A percentile compares a stretch with the other conserved stretches of the same genome.
phyloP scores from a whole-genome alignment of 1,140 invertebrate species.

The Heterodera schachtii region DNA sequence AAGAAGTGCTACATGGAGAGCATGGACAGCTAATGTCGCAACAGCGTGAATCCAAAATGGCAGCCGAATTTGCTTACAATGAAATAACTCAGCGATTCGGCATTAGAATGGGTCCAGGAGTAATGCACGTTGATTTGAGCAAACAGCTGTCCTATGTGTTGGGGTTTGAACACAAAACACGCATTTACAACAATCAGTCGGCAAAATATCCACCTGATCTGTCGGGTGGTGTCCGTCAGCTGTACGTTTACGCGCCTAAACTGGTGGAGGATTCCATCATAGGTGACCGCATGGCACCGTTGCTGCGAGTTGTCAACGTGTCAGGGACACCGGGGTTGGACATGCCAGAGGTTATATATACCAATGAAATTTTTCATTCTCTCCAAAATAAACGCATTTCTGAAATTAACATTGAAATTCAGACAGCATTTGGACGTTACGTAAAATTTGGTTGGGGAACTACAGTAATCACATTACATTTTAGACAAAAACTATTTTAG shows the following conservation, averaged over 20 bases:
- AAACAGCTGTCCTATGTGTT: neutral
- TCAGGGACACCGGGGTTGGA: neutral
- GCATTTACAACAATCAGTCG: neutral
- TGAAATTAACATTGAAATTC: too few relatives aligned
- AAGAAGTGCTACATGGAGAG: neutral
- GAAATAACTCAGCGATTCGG: neutral
- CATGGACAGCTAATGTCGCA: too few relatives aligned
- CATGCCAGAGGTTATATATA: neutral
- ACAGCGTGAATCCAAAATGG: neutral
- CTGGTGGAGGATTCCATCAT: conserved; percentile 8
- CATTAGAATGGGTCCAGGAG: neutral
- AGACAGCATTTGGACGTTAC: too few relatives aligned
- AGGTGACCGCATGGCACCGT: neutral
- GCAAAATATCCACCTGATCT: conserved; percentile 17
- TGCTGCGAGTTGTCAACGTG: conserved; percentile 20
- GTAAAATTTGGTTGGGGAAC: too few relatives aligned
- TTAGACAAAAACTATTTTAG: too few relatives aligned
- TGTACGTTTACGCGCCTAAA: conserved; percentile 10
- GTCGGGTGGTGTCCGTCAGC: conserved; percentile 9
- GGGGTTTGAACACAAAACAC: neutral
- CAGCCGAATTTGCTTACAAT: neutral
- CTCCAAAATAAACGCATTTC: too few relatives aligned
- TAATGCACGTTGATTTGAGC: neutral
- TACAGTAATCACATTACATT: too few relatives aligned
- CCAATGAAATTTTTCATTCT: too few relatives aligned